Evolutionary conservation across 2,797 vertebrate species (phyloP).

Genomic region (Dendrocincla fuliginosa): DNA sequence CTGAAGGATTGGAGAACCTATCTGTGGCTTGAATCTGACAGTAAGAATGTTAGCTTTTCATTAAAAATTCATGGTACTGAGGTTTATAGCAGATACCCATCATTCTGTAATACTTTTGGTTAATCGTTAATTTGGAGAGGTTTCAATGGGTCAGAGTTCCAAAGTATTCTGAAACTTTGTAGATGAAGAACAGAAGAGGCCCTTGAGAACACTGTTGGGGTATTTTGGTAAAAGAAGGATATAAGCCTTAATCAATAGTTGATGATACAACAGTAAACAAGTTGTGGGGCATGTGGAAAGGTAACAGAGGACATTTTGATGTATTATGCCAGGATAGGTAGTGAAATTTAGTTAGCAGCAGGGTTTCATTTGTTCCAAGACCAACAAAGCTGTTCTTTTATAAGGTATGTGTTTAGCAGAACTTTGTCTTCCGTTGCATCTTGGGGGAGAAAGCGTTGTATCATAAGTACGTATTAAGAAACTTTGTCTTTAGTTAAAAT

Average conservation of each 20-base stretch:
- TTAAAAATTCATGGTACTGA: not conserved
- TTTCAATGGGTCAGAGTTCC: not conserved
- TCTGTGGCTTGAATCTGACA: not conserved
- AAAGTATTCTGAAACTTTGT: not conserved
- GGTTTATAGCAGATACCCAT: not conserved
- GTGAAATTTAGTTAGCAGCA: not conserved
- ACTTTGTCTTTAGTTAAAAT: not conserved
- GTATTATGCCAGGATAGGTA: not conserved
- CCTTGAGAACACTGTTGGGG: not conserved
- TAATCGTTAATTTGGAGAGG: not conserved
- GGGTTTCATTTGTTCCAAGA: not conserved
- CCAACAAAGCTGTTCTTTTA: not conserved
- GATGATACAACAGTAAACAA: not conserved
- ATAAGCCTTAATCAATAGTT: not conserved
- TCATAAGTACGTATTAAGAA: not conserved
- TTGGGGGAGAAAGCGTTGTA: not conserved
- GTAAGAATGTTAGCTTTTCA: not conserved
- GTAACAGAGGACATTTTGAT: not conserved
- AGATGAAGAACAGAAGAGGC: not conserved
- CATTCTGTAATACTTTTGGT: not conserved
- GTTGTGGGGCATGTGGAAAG: fast-evolving
- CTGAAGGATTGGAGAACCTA: not conserved
- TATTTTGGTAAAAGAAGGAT: not conserved
- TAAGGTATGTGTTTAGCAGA: not conserved
- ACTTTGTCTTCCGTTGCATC: not conserved